phyloP scores from a whole-genome alignment of 2,797 vertebrate genomes.

The Sebastes matsubarae region DNA sequence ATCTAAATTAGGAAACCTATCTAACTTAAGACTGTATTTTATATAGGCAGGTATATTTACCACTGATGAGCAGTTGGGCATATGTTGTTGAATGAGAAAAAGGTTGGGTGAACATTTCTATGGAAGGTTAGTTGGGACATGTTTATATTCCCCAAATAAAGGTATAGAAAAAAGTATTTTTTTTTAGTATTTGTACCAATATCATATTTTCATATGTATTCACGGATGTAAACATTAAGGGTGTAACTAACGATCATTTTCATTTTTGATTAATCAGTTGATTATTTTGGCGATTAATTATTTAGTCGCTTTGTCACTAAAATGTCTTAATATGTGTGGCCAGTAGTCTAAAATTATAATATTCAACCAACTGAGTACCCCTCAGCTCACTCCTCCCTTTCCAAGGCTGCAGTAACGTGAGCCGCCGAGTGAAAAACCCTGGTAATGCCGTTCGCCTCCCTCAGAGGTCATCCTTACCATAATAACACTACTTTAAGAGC shows the following conservation, averaged over 20 bases:
- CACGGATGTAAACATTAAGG: too few relatives aligned
- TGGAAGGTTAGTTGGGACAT: background rate
- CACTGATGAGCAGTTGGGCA: background rate
- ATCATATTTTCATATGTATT: too few relatives aligned
- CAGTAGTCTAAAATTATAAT: background rate
- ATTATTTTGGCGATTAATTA: background rate
- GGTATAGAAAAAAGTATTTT: background rate
- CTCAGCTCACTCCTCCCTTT: fast-evolving
- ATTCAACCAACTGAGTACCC: too few relatives aligned
- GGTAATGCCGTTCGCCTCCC: fast-evolving
- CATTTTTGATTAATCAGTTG: background rate
- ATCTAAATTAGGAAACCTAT: background rate
- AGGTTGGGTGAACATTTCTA: background rate
- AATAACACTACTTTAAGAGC: too few relatives aligned
- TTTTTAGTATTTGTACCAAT: too few relatives aligned
- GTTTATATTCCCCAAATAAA: background rate
- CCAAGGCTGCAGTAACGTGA: too few relatives aligned
- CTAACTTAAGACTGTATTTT: background rate
- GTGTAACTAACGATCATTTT: fast-evolving
- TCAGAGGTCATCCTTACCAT: too few relatives aligned
- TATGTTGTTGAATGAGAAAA: background rate
- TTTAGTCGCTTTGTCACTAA: background rate
- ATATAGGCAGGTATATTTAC: background rate
- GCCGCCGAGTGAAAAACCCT: too few relatives aligned
- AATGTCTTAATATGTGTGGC: fast-evolving